Evolutionary conservation across 1,140 invertebrate genomes (phyloP).

Genomic region (Probaryconus sp.): DNA sequence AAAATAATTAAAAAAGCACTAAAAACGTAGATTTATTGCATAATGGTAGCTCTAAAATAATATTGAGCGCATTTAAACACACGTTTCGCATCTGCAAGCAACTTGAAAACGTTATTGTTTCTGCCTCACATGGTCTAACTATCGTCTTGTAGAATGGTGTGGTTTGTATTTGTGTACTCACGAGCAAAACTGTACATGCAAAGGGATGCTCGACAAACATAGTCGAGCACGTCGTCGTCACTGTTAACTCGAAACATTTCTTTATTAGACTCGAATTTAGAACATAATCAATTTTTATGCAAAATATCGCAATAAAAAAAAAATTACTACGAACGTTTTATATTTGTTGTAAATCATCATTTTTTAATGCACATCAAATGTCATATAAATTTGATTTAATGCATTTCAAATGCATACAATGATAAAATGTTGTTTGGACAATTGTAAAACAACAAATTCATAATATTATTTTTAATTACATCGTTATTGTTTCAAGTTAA

Average conservation of each 20-base stretch:
- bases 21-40: not conserved
- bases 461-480: slow-evolving; percentile 21
- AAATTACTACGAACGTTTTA: too few relatives aligned
- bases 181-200: slow-evolving; percentile 10
- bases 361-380: too few relatives aligned
- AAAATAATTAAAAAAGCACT: not conserved
- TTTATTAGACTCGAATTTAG: slow-evolving; percentile 34
- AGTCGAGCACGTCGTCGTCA: slow-evolving; percentile 16
- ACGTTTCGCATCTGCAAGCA: slow-evolving; percentile 4
- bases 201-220: slow-evolving; percentile 28
- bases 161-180: slow-evolving; percentile 25
- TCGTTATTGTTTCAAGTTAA: slow-evolving; percentile 9
- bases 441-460: slow-evolving; percentile 9
- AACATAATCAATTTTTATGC: slow-evolving; percentile 10
- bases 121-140: slow-evolving; percentile 12
- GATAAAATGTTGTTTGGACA: too few relatives aligned
- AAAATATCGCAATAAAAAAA: too few relatives aligned
- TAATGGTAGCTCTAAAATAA: not conserved
- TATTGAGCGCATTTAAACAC: not conserved
- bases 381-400: too few relatives aligned
- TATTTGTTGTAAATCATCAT: too few relatives aligned
- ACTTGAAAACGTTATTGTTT: slow-evolving; percentile 30
- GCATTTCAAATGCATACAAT: too few relatives aligned
- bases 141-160: slow-evolving; percentile 11
- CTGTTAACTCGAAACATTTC: slow-evolving; percentile 28